Evolutionary conservation across 1,140 invertebrate genomes (phyloP).

Genomic region (Drosophila parabipectinata): DNA sequence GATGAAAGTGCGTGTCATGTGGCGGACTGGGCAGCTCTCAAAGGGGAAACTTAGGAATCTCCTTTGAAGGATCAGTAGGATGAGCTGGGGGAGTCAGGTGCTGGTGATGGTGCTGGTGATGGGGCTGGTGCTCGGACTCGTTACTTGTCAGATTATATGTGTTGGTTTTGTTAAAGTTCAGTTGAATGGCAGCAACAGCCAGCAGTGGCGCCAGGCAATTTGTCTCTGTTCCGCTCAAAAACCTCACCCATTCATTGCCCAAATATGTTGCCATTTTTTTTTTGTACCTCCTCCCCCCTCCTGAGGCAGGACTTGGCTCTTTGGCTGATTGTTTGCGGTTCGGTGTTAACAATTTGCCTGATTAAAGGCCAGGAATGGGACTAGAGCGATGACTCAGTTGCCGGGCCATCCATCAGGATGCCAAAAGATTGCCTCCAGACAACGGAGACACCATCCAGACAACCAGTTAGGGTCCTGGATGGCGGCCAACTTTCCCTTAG

Average conservation of each 20-base stretch:
- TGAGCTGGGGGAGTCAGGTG: slow-evolving; percentile 41
- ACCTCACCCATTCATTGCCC: slow-evolving; percentile 16
- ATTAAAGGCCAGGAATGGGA: slow-evolving; percentile 64
- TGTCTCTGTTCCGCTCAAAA: slow-evolving; percentile 41
- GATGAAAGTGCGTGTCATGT: slow-evolving; percentile 62
- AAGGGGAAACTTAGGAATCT: neutral
- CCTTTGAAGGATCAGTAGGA: neutral
- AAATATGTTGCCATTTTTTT: slow-evolving; percentile 20
- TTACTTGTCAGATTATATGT: slow-evolving; percentile 79
- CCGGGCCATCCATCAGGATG: slow-evolving; percentile 62
- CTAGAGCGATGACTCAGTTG: slow-evolving; percentile 63
- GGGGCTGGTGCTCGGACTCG: slow-evolving; percentile 11
- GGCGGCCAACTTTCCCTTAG: slow-evolving; percentile 53
- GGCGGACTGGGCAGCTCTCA: slow-evolving; percentile 19
- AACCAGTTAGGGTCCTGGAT: slow-evolving; percentile 67
- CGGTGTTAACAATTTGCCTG: slow-evolving; percentile 77
- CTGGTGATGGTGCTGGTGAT: neutral
- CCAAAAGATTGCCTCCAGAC: neutral
- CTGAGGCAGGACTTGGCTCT: slow-evolving; percentile 28
- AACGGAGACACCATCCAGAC: slow-evolving; percentile 44
- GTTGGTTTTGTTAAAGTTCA: slow-evolving; percentile 9
- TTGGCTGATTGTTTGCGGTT: slow-evolving; percentile 66
- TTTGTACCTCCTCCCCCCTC: neutral
- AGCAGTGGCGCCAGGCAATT: slow-evolving; percentile 57
- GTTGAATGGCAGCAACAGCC: slow-evolving; percentile 7